These are phyloP conservation scores for Mionectes macconnelli DNA, from an alignment of 2,113 vertebrate genomes.

Conservation along the genomic window DNA sequence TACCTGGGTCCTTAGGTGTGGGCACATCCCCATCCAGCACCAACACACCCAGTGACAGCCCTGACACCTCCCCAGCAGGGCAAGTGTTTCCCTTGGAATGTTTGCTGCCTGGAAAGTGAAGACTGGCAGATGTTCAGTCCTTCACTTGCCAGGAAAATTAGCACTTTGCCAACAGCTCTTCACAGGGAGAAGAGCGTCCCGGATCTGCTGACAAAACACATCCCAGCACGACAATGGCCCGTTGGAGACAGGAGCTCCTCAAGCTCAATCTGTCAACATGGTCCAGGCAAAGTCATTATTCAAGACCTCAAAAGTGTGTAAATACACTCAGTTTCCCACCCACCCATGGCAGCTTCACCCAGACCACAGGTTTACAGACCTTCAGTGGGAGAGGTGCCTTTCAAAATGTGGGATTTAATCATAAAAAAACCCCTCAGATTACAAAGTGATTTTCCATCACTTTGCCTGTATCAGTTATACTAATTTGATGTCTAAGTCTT, in stretches of 20 bases:
- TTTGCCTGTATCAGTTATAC: neutral
- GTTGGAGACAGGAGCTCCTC: neutral
- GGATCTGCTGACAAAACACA: conserved; percentile 16
- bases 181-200: conserved; percentile 14
- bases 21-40: neutral
- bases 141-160: conserved; percentile 54
- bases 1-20: neutral
- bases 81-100: neutral
- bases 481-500: neutral
- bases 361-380: neutral
- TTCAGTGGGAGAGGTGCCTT: rapidly evolving
- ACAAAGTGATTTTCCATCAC: neutral
- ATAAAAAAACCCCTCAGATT: neutral
- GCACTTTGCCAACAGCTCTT: neutral
- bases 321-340: neutral
- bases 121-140: conserved; percentile 53
- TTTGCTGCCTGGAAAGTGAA: neutral
- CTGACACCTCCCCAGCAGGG: neutral
- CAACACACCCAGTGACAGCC: neutral
- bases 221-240: neutral
- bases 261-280: neutral
- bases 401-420: neutral
- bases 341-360: rapidly evolving
- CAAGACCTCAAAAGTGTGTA: neutral
- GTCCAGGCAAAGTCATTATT: neutral